A percentile compares a stretch with the other conserved stretches of the same genome.
Conservation (phyloP, 2,888 invertebrate species). For the Lissonota sp. region DNA sequence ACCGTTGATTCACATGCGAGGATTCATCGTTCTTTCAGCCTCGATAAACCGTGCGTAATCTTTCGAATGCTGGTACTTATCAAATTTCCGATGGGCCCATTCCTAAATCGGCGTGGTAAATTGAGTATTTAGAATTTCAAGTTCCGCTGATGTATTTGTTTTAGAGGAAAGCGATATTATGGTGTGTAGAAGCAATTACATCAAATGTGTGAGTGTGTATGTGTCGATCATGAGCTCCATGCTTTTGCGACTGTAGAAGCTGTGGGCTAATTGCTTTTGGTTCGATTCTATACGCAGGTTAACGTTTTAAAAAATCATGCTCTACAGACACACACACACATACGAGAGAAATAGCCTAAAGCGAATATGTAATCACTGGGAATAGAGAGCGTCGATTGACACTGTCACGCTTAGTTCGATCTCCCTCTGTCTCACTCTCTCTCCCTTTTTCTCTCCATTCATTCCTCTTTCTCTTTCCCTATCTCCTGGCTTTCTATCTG, state of each 20-base stretch:
- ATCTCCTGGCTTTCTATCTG: slow-evolving; percentile 14
- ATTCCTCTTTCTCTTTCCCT: background rate
- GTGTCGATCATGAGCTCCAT: slow-evolving; percentile 11
- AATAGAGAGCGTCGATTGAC: slow-evolving; percentile 67
- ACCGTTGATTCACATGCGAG: slow-evolving; percentile 8
- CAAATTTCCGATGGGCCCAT: background rate
- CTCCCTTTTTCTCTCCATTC: slow-evolving; percentile 10
- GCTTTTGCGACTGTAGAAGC: slow-evolving; percentile 29
- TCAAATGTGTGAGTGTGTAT: background rate
- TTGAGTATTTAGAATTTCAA: no score
- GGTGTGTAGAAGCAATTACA: no score
- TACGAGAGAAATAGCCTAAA: slow-evolving; percentile 69
- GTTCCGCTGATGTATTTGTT: no score
- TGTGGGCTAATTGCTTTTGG: slow-evolving; percentile 72
- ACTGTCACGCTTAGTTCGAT: slow-evolving; percentile 40
- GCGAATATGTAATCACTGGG: slow-evolving; percentile 75
- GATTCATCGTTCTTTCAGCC: slow-evolving; percentile 41
- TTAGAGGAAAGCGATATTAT: no score
- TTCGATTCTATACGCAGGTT: slow-evolving; percentile 42
- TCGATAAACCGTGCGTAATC: slow-evolving; percentile 9
- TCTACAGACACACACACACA: slow-evolving; percentile 63
- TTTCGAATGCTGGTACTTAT: background rate
- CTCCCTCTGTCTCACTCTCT: slow-evolving; percentile 13
- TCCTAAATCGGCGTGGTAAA: background rate
- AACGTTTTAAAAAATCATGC: slow-evolving; percentile 68